Base-by-base conservation (phyloP, 1,140 invertebrate genomes). In the Brachionus koreanus region DNA sequence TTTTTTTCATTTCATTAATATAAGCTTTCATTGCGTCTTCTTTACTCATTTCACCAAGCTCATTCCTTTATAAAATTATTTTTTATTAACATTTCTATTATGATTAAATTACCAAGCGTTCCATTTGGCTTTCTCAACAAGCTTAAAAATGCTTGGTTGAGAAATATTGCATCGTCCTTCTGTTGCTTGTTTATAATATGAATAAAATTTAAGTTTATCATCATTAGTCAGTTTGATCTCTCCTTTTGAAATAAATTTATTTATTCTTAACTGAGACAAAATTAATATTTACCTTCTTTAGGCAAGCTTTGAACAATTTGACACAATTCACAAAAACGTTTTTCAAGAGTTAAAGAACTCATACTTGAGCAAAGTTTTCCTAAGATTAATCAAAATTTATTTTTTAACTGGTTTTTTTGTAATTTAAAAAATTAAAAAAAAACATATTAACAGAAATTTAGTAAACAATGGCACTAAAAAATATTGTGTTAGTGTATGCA, bases 171-270 rank as follows among this genome's bases (percentile, higher is more conserved):
- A 95, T 10, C 92, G 91, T 0, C 96, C 96, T 86, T 94, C 92
- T 0, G 93, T 96, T 0, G 95, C 95, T 90, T 98, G 96, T 88
- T 98, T 98, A 89, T 91, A 98, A 85, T 94, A 95, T 9, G 92
- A 93, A 89, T 98, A 98, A 88, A 98, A 98, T 76, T 92, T 92
- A 25, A 98, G 90, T 92, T 95, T 95, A 87, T 97, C 91, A 83
- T 94, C 94, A 90, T 95, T 92, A 84, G 95, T 96, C 10, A 96
- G 95, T 88, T 98, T 95, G 88, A 79, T 39, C 16, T 79, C 76
- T 16, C 76, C 76, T 79, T 37, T 61, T 43, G 42, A 7, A 39
- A 16, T 39, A 16, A 42, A 16, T 16, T 33, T 33, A 65, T 79
- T 61, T 43, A 94, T 88, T 33, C 61, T 43, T 65, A 35, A 61